Evolutionary conservation across 2,113 vertebrate species (phyloP).

Genomic region (Anarrhichthys ocellatus): DNA sequence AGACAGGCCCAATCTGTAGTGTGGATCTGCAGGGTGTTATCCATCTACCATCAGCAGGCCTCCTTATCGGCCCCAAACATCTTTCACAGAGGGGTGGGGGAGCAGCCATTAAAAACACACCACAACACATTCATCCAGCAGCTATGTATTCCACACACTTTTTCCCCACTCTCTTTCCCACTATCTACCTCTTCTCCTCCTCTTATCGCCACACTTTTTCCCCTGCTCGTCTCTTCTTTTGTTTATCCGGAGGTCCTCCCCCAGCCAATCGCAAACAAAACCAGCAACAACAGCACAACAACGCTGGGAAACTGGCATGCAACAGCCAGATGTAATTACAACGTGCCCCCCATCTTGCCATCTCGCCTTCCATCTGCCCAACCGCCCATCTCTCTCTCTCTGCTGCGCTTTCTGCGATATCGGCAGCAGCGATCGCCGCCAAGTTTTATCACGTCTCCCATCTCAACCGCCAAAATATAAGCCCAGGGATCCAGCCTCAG

Average conservation of each 20-base stretch:
- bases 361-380: slow-evolving; percentile 72
- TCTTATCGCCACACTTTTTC: slow-evolving; percentile 39
- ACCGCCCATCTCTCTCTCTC: slow-evolving; percentile 18
- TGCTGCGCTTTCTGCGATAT: slow-evolving; percentile 61
- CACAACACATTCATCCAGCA: slow-evolving; percentile 77
- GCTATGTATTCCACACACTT: slow-evolving; percentile 69
- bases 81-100: slow-evolving; percentile 69
- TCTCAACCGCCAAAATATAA: slow-evolving; percentile 87
- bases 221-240: slow-evolving; percentile 54
- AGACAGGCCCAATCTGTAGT: slow-evolving; percentile 59
- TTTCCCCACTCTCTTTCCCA: slow-evolving; percentile 45
- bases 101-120: slow-evolving; percentile 74
- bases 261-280: slow-evolving; percentile 73
- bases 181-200: slow-evolving; percentile 41
- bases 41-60: slow-evolving; percentile 81
- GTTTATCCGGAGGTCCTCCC: slow-evolving; percentile 74
- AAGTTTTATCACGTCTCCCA: slow-evolving; percentile 79
- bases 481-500: slow-evolving; percentile 79
- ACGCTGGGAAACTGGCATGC: slow-evolving; percentile 63
- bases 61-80: slow-evolving; percentile 79
- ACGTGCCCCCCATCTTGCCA: slow-evolving; percentile 72
- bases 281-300: slow-evolving; percentile 65
- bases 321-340: slow-evolving; percentile 84
- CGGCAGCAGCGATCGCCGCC: slow-evolving; percentile 69
- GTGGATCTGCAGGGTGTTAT: slow-evolving; percentile 79